A percentile compares a stretch with the other conserved stretches of the same genome.
These are phyloP conservation scores for Craterocephalus amniculus DNA, from an alignment of 2,797 vertebrate species.

Conservation along the genomic window DNA sequence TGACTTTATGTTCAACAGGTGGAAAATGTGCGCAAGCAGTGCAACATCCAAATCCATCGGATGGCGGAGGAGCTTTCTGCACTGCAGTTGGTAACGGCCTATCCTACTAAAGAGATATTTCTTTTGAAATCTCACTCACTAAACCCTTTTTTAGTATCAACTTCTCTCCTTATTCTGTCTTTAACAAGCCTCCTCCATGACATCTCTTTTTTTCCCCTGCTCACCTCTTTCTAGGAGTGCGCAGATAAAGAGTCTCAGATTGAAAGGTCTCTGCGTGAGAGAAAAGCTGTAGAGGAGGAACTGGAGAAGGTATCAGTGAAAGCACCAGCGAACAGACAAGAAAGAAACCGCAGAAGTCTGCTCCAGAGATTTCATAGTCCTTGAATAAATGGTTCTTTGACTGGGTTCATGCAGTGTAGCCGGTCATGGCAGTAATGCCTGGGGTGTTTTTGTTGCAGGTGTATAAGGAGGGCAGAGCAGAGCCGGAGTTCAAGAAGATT, in stretches of 20 bases:
- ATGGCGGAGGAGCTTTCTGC: constrained; percentile 90
- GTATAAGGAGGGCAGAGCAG: constrained; percentile 86
- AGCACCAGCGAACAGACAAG: neutral
- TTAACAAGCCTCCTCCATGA: neutral
- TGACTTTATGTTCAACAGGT: constrained; percentile 81
- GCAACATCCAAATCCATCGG: constrained; percentile 86
- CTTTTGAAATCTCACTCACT: constrained; percentile 25
- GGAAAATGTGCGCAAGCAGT: constrained; percentile 87
- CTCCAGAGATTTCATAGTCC: constrained; percentile 1
- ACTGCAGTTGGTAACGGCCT: constrained; percentile 87
- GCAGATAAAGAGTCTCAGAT: constrained; percentile 90
- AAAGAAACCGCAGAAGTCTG: neutral
- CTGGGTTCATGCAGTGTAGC: neutral
- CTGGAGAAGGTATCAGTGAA: constrained; percentile 87
- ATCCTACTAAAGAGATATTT: constrained; percentile 5
- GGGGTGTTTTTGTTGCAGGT: constrained; percentile 74
- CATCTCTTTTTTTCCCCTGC: constrained; percentile 8
- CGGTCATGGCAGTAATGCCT: constrained; percentile 18
- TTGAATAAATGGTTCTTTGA: constrained; percentile 8
- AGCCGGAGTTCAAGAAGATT: constrained; percentile 87
- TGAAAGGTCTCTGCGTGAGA: constrained; percentile 89
- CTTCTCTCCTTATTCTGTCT: constrained; percentile 23
- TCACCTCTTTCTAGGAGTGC: constrained; percentile 83
- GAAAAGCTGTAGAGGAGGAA: constrained; percentile 92
- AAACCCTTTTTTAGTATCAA: constrained; percentile 22